Conservation (phyloP, 1,140 invertebrate species). For the Anthonomus grandis region DNA sequence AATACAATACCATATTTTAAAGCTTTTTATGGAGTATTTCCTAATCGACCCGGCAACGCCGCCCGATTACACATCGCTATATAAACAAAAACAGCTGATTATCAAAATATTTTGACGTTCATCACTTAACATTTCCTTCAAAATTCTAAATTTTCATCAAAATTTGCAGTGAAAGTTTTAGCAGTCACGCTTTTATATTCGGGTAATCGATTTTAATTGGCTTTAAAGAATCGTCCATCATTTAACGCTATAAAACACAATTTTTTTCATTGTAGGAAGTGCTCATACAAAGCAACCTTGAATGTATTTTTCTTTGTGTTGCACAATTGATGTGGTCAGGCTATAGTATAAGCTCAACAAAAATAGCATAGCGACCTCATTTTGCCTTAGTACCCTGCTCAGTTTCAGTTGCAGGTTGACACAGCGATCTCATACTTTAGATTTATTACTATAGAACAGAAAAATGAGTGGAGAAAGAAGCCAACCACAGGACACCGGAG, state of each 20-base stretch:
- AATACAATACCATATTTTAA: too few relatives aligned
- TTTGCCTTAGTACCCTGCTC: background rate
- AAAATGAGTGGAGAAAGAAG: slow-evolving; percentile 32
- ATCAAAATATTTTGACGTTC: too few relatives aligned
- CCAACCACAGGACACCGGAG: slow-evolving; percentile 33
- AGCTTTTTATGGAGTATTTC: too few relatives aligned
- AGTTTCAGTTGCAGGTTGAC: background rate
- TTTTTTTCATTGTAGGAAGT: background rate
- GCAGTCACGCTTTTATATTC: background rate
- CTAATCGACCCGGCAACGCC: too few relatives aligned
- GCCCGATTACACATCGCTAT: too few relatives aligned
- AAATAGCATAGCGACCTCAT: slow-evolving; percentile 13
- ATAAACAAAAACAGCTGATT: too few relatives aligned
- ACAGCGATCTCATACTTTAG: background rate
- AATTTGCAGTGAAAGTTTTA: slow-evolving; percentile 5
- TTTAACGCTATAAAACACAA: background rate
- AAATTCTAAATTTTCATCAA: background rate
- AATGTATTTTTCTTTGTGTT: slow-evolving; percentile 8
- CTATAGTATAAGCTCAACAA: background rate
- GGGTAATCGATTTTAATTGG: background rate
- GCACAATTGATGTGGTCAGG: too few relatives aligned
- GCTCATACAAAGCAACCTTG: background rate
- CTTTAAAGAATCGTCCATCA: background rate
- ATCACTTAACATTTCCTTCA: too few relatives aligned
- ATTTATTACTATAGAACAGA: background rate